phyloP scores from a whole-genome alignment of 2,888 invertebrate genomes.

The Endomychus coccineus region DNA sequence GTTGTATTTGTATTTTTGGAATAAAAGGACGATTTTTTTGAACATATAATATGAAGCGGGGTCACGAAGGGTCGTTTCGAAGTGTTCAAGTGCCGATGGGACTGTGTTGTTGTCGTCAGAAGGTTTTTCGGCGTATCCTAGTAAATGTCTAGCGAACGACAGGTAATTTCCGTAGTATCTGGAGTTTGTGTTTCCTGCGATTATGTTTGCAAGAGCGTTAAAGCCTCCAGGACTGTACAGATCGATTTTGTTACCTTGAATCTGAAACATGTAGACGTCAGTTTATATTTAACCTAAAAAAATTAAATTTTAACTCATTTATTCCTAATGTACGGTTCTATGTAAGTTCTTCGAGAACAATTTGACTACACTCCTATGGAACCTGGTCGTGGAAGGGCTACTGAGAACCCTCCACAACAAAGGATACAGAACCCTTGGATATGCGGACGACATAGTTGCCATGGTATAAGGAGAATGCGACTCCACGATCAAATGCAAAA shows the following conservation, averaged over 20 bases:
- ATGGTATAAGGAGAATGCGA: too few relatives aligned
- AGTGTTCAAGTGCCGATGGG: conserved; percentile 60
- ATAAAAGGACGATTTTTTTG: conserved; percentile 54
- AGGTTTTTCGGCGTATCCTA: conserved; percentile 45
- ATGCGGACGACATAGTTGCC: too few relatives aligned
- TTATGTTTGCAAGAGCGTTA: conserved; percentile 56
- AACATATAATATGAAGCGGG: conserved; percentile 62
- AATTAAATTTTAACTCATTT: too few relatives aligned
- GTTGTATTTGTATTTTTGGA: conserved; percentile 52
- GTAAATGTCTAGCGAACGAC: conserved; percentile 50
- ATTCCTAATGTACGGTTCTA: too few relatives aligned
- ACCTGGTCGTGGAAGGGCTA: too few relatives aligned
- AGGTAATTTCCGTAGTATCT: conserved; percentile 50
- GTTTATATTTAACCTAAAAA: too few relatives aligned
- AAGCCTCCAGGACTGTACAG: conserved; percentile 32
- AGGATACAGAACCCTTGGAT: too few relatives aligned
- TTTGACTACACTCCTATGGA: too few relatives aligned
- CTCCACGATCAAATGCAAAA: too few relatives aligned
- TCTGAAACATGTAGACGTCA: conserved; percentile 2
- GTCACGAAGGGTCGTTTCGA: conserved; percentile 58
- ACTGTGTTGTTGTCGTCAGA: conserved; percentile 42
- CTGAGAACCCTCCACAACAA: too few relatives aligned
- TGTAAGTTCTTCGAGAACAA: too few relatives aligned
- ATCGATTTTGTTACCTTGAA: conserved; percentile 6
- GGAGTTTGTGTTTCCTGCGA: conserved; percentile 58